phyloP scores from a whole-genome alignment of 2,888 invertebrate genomes.

The Parnassius glacialis region DNA sequence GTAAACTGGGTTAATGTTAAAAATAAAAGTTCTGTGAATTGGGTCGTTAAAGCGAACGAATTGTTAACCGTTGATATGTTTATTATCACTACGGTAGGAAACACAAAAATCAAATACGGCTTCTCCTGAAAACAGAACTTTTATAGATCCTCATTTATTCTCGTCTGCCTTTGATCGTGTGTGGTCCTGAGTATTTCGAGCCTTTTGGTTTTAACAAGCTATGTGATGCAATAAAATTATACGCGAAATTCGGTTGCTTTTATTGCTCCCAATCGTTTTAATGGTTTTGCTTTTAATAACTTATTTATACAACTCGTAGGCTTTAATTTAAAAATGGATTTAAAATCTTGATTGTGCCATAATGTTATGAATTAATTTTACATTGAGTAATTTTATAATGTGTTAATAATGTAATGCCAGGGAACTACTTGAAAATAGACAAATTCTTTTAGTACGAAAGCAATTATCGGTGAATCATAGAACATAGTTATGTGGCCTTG shows the following conservation, averaged over 20 bases:
- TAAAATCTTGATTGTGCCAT: background rate
- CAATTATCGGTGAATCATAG: no score
- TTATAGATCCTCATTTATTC: constrained; percentile 58
- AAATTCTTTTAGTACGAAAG: no score
- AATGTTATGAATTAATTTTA: no score
- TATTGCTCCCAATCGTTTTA: constrained; percentile 15
- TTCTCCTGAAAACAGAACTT: constrained; percentile 66
- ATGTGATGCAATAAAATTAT: constrained; percentile 18
- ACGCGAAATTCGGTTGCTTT: constrained; percentile 24
- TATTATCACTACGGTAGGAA: constrained; percentile 64
- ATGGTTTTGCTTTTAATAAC: constrained; percentile 18
- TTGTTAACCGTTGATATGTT: constrained; percentile 68
- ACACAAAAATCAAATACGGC: constrained; percentile 58
- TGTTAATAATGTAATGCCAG: no score
- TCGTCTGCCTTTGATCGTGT: constrained; percentile 64
- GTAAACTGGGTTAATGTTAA: constrained; percentile 37
- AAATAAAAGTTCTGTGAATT: constrained; percentile 57
- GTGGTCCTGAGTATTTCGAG: constrained; percentile 55
- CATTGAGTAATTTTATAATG: no score
- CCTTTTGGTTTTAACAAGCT: constrained; percentile 40
- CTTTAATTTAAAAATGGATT: constrained; percentile 3
- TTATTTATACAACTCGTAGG: constrained; percentile 11
- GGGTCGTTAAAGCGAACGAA: constrained; percentile 52
- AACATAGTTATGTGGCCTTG: no score
- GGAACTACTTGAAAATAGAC: no score